Conservation (phyloP, 2,888 invertebrate species). For the Muschampia plurimacula region DNA sequence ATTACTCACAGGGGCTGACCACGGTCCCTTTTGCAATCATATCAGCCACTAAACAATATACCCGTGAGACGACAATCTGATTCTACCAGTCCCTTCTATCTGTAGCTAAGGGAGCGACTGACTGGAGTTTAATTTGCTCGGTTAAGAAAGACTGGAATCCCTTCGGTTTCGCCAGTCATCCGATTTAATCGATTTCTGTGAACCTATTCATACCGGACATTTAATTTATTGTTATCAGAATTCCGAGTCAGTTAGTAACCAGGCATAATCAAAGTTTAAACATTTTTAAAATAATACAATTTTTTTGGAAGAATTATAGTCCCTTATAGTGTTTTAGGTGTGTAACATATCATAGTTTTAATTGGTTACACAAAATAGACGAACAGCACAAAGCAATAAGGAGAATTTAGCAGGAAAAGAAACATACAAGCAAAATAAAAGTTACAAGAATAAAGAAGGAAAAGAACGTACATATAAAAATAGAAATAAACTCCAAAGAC, state of each 20-base stretch:
- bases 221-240: constrained; percentile 22
- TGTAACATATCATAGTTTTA: no score
- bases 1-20: constrained; percentile 24
- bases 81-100: constrained; percentile 49
- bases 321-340: no score
- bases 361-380: no score
- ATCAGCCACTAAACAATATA: constrained; percentile 30
- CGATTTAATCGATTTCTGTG: constrained; percentile 16
- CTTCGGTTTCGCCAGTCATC: constrained; percentile 1
- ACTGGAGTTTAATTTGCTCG: constrained; percentile 54
- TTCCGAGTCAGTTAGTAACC: constrained; percentile 1
- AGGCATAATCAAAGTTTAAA: neutral
- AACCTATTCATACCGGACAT: constrained; percentile 20
- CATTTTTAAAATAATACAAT: neutral
- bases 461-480: no score
- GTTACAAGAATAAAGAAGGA: no score
- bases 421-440: no score
- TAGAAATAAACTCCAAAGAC: no score
- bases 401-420: no score
- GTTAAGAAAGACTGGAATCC: constrained; percentile 28
- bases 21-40: constrained; percentile 33
- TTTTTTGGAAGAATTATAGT: neutral
- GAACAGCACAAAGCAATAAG: no score
- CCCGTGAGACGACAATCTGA: constrained; percentile 36
- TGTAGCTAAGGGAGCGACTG: constrained; percentile 38